These are phyloP conservation scores for Diuraphis noxia DNA, from an alignment of 1,140 invertebrate genomes.

Conservation along the genomic window DNA sequence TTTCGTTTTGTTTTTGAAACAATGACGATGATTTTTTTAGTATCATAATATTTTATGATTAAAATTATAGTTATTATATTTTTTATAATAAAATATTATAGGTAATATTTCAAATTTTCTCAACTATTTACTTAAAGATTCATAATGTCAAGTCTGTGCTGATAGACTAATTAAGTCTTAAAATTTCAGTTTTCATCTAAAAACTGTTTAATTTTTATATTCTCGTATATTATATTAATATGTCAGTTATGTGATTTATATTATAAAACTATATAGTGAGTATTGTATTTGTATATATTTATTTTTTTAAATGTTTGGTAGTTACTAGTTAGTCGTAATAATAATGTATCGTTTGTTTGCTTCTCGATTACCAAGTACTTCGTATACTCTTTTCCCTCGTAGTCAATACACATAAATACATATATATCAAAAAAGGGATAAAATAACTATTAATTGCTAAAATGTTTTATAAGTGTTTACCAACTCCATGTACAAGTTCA, in stretches of 20 bases:
- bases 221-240: not conserved
- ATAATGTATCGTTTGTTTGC: not conserved
- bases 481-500: not conserved
- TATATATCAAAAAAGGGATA: not conserved
- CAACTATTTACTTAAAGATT: not conserved
- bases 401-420: too few relatives aligned
- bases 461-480: not conserved
- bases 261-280: not conserved
- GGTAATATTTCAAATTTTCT: too few relatives aligned
- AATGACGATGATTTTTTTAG: too few relatives aligned
- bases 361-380: not conserved
- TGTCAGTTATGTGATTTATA: not conserved
- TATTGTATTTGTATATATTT: not conserved
- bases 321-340: not conserved
- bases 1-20: too few relatives aligned
- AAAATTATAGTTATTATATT: not conserved
- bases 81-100: not conserved
- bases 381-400: not conserved
- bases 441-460: not conserved
- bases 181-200: not conserved
- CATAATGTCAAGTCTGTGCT: not conserved
- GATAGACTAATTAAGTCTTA: not conserved
- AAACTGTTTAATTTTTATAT: not conserved
- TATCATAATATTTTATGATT: too few relatives aligned
- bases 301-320: not conserved